A percentile compares a stretch with the other conserved stretches of the same genome.
Evolutionary conservation across 2,888 invertebrate genomes (phyloP).

Genomic region (Ganaspis brasiliensis): DNA sequence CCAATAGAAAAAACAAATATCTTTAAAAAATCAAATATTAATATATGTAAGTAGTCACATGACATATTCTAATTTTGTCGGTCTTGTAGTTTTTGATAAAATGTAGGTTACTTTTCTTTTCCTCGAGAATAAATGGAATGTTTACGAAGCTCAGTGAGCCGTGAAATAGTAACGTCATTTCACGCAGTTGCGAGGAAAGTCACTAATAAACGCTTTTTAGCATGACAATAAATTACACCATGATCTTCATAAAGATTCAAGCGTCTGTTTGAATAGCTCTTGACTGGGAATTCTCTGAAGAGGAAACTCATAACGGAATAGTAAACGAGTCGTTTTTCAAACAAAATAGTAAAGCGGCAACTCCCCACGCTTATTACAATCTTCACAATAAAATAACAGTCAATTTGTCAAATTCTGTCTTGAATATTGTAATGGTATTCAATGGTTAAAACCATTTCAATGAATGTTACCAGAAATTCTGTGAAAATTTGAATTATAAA

Average conservation of each 20-base stretch:
- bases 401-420: not conserved
- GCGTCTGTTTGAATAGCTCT: not conserved
- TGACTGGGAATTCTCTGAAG: not conserved
- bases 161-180: constrained; percentile 7
- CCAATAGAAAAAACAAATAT: too few relatives aligned
- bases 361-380: not conserved
- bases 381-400: constrained; percentile 2
- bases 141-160: constrained; percentile 11
- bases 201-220: constrained; percentile 3
- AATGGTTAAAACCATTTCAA: too few relatives aligned
- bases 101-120: constrained; percentile 20
- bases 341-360: not conserved
- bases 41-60: too few relatives aligned
- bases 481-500: too few relatives aligned
- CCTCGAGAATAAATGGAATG: not conserved
- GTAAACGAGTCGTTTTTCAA: constrained; percentile 8
- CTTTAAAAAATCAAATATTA: not conserved
- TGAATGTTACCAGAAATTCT: too few relatives aligned
- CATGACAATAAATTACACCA: constrained; percentile 8
- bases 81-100: not conserved
- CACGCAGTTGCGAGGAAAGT: not conserved
- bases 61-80: too few relatives aligned
- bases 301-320: constrained; percentile 17
- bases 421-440: not conserved
- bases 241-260: not conserved